Base-by-base conservation (phyloP, 2,113 vertebrate species). In the Garra rufa region DNA sequence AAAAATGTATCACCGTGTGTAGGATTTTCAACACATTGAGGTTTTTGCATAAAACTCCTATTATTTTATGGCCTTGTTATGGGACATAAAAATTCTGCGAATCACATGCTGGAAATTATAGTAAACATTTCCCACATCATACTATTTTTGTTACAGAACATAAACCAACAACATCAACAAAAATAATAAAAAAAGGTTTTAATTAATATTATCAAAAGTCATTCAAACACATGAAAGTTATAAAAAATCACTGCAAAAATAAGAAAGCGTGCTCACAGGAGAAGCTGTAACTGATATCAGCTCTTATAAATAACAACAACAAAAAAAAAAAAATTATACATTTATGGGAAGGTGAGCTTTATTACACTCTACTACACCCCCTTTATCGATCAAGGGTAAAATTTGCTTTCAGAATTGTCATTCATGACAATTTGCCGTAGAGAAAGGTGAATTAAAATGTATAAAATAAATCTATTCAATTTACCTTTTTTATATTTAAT, bases 271-370 rank as follows among this genome's bases (percentile, higher is more conserved):
- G 41, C 19, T 30, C 77, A 41, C n/a, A 41, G 70, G 73, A 84
- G 46, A 75, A 75, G 76, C 9, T 30, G 24, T 50, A 67, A 80
- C 24, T 80, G 48, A 52, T 52, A 77, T 59, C 21, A 6, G 26
- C 76, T 90, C 88, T 88, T 88, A 94, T 94, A 94, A 94, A 94
- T 94, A 93, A 93, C 82, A 90, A 90, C 3, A 34, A n/a, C n/a
- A 34, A 34, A 34, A 34, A 34, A 34, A 34, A 88, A 89, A 83
- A 86, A 88, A 78, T 88, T 84, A 92, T 90, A 89, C 41, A 79
- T 63, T 63, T 63, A 76, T 79, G 30, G 17, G 11, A 59, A 30
- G 13, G 43, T 69, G 46, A 50, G 78, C 24, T 80, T 65, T 70
- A 65, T 81, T 86, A 50, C 81, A 80, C 24, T 52, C 24, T 50